Percentiles rank a stretch among this genome's conserved stretches.
phyloP scores from a whole-genome alignment of 2,888 invertebrate species.

The Syrphus vitripennis region DNA sequence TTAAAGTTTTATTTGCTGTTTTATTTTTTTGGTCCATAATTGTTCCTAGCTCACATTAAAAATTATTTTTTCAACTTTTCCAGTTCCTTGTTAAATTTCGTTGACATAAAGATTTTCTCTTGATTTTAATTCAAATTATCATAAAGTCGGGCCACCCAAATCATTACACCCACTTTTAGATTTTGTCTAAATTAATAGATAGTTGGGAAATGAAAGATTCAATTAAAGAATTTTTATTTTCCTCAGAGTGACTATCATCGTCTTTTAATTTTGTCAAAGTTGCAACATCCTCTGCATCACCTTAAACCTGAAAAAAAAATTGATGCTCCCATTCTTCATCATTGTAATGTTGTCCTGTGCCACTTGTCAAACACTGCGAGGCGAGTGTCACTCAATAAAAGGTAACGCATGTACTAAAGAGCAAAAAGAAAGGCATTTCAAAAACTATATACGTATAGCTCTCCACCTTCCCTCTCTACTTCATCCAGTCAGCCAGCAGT shows the following conservation, averaged over 20 bases:
- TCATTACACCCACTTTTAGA: no score
- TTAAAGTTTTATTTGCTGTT: no score
- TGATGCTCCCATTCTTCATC: conserved; percentile 16
- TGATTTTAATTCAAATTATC: no score
- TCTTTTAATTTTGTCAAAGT: neutral
- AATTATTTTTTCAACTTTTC: no score
- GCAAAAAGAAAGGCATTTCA: conserved; percentile 45
- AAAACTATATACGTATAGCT: neutral
- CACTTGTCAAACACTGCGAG: conserved; percentile 60
- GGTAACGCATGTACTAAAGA: conserved; percentile 64
- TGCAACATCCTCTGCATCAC: neutral
- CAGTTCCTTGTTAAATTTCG: no score
- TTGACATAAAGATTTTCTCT: no score
- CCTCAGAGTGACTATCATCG: neutral
- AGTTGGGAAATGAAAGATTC: no score
- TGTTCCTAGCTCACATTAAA: no score
- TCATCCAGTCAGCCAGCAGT: conserved; percentile 11
- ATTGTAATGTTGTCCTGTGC: conserved; percentile 36
- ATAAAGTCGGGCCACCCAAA: no score
- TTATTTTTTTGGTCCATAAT: no score
- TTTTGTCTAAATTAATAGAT: no score
- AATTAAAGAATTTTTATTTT: neutral
- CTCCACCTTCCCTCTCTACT: neutral
- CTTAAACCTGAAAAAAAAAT: neutral
- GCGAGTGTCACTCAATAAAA: conserved; percentile 63